Evolutionary conservation across 2,888 invertebrate genomes (phyloP), one percentile per base, ranked within the genome.

Genomic region (Mimas tiliae): DNA sequence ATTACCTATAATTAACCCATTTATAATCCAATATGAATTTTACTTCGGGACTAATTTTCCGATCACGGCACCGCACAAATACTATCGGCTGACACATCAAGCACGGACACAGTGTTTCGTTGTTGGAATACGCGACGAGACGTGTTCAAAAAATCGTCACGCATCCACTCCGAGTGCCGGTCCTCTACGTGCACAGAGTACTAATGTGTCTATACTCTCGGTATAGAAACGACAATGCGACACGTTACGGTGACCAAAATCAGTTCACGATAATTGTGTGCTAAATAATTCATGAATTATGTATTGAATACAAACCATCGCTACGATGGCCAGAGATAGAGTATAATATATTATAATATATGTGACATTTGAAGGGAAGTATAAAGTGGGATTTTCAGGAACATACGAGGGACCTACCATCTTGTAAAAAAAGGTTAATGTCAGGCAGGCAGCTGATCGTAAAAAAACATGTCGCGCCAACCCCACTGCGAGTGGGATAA

Each of bases 91-190:
- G 27, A 51, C 48, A 52, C 27, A 63, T 52, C 47, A 51, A 66
- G 21, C 62, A 66, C 38, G 47, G 12, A 70, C 73, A 77, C 77
- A 51, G 76, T 73, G 74, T 65, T 66, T 33, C 66, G 62, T 72
- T 70, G 68, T 69, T 74, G 74, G 75, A 77, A 78, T 72, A 77
- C 70, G 68, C 63, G 72, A 70, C 66, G 66, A 72, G 67, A 42
- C 48, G 73, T 71, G 74, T 74, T 76, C 73, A 75, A 75, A 81
- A 79, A 83, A 79, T 79, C 78, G 78, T 81, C 82, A 83, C 80
- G 79, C 76, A 75, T 73, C 75, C 73, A 73, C 73, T 78, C 73
- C 71, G 76, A 78, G 69, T 73, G 74, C 74, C 67, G 72, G 74
- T 67, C 67, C 58, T 52, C 64, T 53, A 82, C 84, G 84, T 83